phyloP scores from a whole-genome alignment of 1,140 invertebrate genomes.

The Pseudomyrmex gracilis region DNA sequence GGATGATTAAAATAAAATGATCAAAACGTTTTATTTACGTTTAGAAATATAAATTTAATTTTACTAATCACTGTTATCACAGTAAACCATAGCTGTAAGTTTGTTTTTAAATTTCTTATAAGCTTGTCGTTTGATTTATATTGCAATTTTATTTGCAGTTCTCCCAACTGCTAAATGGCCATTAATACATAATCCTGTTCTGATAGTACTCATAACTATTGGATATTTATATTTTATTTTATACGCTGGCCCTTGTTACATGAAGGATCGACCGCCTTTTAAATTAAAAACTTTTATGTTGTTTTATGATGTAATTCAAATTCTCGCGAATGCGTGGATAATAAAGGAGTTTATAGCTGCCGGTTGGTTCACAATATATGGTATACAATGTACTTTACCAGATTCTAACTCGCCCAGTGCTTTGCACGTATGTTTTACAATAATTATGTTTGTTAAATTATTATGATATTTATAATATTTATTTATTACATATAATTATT shows the following conservation, averaged over 20 bases:
- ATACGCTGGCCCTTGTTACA: constrained; percentile 85
- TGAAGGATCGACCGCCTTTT: constrained; percentile 87
- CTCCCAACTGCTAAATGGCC: constrained; percentile 86
- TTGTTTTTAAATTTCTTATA: too few species aligned
- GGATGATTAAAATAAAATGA: too few species aligned
- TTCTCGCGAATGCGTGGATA: constrained; percentile 84
- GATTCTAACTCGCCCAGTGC: neutral
- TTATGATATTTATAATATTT: neutral
- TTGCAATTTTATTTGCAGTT: constrained; percentile 74
- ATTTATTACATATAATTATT: too few species aligned
- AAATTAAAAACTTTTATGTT: constrained; percentile 86
- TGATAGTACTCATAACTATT: constrained; percentile 83
- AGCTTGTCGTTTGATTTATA: neutral
- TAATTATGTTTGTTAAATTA: neutral
- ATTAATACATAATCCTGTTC: constrained; percentile 84
- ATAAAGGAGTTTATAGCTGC: constrained; percentile 79
- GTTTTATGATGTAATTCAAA: constrained; percentile 87
- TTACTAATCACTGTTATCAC: too few species aligned
- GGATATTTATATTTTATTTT: constrained; percentile 85
- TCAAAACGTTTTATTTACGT: too few species aligned
- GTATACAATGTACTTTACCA: constrained; percentile 8
- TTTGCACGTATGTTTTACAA: neutral
- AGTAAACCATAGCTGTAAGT: too few species aligned
- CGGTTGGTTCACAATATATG: constrained; percentile 69
- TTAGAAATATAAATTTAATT: too few species aligned